Evolutionary conservation across 2,888 invertebrate species (phyloP), one percentile per base, ranked within the genome.

Genomic region (Yponomeuta evonymella): DNA sequence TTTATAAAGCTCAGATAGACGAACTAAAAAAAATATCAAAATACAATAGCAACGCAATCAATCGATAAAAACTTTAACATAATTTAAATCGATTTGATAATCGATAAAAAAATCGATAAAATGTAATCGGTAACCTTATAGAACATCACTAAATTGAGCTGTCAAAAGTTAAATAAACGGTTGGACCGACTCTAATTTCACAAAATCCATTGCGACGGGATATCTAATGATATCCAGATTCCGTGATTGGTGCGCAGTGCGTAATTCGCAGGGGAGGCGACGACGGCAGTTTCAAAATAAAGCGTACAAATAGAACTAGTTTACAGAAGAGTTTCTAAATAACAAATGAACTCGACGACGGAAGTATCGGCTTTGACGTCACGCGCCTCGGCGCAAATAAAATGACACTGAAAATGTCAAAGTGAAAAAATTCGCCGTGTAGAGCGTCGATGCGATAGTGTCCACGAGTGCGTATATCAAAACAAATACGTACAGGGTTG

Each of bases 281-380:
- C 80, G 81, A 79, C 78, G 77, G 73, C 74, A 76, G 30, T 85
- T 87, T 81, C 80, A 83, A 88, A 90, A 89, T 89, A 90, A 84
- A 83, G 76, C 79, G 73, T 75, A 73, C 80, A 83, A 84, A 83
- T 83, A 84, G 75, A 79, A 79, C 71, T 75, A 75, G 79, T 80
- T 81, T 78, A 78, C 81, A 76, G 78, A 82, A 86, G 81, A 84
- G 85, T 69, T 88, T 83, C 85, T 78, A 82, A 86, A 88, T 89
- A 89, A 86, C 82, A 87, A 85, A 87, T 86, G 79, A 75, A 73
- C 66, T 72, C 73, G 82, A 80, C 80, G 86, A 87, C 84, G 83
- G 87, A 88, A 84, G 81, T 83, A 82, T 82, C 73, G 81, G 80
- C 80, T 81, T 83, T 87, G 87, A 81, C 83, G 84, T 77, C 79